Conservation (phyloP, 2,797 vertebrate genomes). For the Acestrorhynchus altus region DNA sequence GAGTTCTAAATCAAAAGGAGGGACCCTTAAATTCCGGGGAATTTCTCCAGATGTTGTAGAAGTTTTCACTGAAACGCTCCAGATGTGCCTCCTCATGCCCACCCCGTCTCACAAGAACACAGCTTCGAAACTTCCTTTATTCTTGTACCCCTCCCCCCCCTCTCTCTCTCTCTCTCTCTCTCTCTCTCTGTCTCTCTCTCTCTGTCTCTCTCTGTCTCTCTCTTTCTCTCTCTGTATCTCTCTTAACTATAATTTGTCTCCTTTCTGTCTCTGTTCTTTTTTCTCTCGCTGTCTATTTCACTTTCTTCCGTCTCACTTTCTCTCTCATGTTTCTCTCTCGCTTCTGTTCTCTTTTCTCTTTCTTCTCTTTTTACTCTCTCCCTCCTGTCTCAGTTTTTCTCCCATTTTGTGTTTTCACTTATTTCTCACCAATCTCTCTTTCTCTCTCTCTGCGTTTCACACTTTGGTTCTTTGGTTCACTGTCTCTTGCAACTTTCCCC, state of each 20-base stretch:
- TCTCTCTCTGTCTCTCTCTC: conserved; percentile 51
- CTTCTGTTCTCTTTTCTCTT: conserved; percentile 25
- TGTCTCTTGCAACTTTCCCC: not conserved
- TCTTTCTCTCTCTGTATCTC: conserved; percentile 59
- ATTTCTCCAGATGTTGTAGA: conserved; percentile 83
- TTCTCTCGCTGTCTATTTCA: conserved; percentile 1
- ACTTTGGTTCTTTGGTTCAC: not conserved
- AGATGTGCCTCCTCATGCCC: conserved; percentile 73
- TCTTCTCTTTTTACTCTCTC: not conserved
- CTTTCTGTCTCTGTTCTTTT: not conserved
- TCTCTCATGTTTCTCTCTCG: not conserved
- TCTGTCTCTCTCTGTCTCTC: not conserved
- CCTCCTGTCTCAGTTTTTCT: conserved; percentile 39
- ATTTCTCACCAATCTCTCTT: not conserved
- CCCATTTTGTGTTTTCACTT: conserved; percentile 1
- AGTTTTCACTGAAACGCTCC: conserved; percentile 79
- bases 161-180: not conserved
- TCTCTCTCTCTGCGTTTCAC: conserved; percentile 34
- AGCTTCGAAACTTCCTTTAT: not conserved
- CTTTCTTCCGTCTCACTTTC: not conserved
- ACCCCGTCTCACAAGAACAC: not conserved
- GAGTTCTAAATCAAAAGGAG: conserved; percentile 71
- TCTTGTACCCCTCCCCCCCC: not conserved
- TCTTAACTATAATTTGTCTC: not conserved
- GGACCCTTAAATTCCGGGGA: conserved; percentile 80